Evolutionary conservation across 2,888 invertebrate species (phyloP), one percentile per base, ranked within the genome.

Genomic region (Zhengitettix transpicula): DNA sequence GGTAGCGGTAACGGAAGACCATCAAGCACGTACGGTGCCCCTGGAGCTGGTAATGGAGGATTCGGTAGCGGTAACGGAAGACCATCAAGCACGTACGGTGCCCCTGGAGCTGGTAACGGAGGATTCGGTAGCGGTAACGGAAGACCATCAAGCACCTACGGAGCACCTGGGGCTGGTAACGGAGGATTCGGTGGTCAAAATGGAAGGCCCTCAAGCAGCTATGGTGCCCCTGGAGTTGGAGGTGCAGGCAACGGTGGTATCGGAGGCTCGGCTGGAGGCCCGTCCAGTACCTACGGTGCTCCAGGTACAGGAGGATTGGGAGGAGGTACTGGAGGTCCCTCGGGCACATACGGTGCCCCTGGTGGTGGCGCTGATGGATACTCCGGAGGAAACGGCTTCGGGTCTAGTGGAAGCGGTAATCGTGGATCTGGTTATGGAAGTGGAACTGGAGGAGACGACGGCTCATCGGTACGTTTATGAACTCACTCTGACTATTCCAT

Each of bases 121-220:
- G 57, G 40, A 40, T 53, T 41, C 15, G 51, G 57, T n/a, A 53
- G 40, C n/a, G 41, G 55, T 41, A 15, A 28, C 9, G 42, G 60
- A 12, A 40, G 58, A 10, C 63, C 59, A 1, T 62, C 63, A 10
- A 61, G 58, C 41, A 59, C 57, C 11, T 62, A 61, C 41, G 62
- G 62, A 9, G 63, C 63, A 11, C 60, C 62, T 17, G 58, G 58
- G 2, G 56, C 41, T 12, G 58, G 60, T 14, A 51, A 51, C 15
- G 56, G 42, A 16, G 61, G 61, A 9, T 60, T 47, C 41, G 54
- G 59, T 14, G 40, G 55, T 28, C 28, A 28, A 28, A 28, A 7
- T 52, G 53, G 58, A 28, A 15, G 53, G 12, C 63, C 61, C 1
- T 58, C 61, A 14, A 59, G 60, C 56, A 57, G 60, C 0, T 63